Evolutionary conservation across 2,888 invertebrate species (phyloP), one percentile per base, ranked within the genome.

Genomic region (Acrocera orbiculus): DNA sequence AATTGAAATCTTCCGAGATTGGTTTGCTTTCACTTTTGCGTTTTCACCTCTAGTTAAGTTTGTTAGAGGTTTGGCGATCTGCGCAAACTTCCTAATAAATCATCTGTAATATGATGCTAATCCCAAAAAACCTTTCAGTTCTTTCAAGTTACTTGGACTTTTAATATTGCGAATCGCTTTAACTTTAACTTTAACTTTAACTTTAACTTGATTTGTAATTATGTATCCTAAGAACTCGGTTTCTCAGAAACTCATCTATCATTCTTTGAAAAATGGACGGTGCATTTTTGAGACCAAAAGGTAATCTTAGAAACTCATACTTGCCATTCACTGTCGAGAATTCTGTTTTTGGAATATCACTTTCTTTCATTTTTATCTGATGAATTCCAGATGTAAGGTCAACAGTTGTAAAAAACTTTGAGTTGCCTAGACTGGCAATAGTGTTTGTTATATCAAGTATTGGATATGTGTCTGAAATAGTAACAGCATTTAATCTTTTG

Each of bases 291-390:
- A 40, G 17, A 13, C 26, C 32, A 14, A 32, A 33, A 4, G 27
- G 27, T 32, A 32, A 19, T 27, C 32, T 26, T 6, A 14, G 23
- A n/a, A 33, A 42, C 19, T 42, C 38, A 16, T 38, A 42, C 27
- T 44, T 40, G 4, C 36, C 41, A 17, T 41, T 44, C 34, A 38
- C 37, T 1, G 37, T 40, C 3, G 36, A 42, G 30, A 42, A 40
- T 2, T 35, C 36, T 5, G 36, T 41, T 29, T 41, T 36, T 7
- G 30, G 30, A 6, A 39, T 30, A 10, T 37, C 36, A 1, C 10
- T 24, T 17, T 26, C n/a, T 14, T 35, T 39, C 37, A 39, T 39
- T 19, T 23, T 30, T 2, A 40, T 35, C 30, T 40, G 35, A 24
- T 40, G 38, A n/a, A 40, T 39, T 7, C 38, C 37, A 4, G 35